Evolutionary conservation across 2,888 invertebrate species (phyloP), one percentile per base, ranked within the genome.

Genomic region (Rhorus exstirpatorius): DNA sequence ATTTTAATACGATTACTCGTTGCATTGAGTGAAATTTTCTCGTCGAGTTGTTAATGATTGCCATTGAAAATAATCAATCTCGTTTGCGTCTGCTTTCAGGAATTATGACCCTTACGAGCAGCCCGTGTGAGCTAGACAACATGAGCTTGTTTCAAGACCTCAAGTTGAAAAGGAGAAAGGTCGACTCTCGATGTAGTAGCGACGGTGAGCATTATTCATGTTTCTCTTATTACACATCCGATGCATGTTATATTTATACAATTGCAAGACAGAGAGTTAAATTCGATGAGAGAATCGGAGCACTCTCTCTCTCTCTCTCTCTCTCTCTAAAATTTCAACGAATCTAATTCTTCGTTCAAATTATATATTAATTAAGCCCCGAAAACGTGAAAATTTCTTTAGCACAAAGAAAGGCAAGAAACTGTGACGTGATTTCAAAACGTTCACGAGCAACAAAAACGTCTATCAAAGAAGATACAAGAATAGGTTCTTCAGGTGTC

Each of bases 141-240:
- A 98, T 98, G 98, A 98, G 98, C 97, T 97, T 98, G 95, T 98
- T 98, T 96, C 98, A 98, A 96, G 98, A 98, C 95, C 96, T 98
- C 95, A 98, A 98, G 95, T 95, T 98, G 94, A 98, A 98, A 96
- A 96, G 98, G 95, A 97, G 98, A 95, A 98, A 98, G 96, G 97
- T 98, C 94, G 98, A 98, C 95, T 98, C 98, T 94, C 96, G 98
- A 95, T 97, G 98, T 95, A 97, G 97, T 94, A 97, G 97, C 94
- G 98, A 98, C 96, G 98, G 98, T 96, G 93, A 96, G 96, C 94
- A 86, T 65, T 41, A 58, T 24, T 72, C 21, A 35, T 41, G 35
- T 38, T n/a, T 46, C 53, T 35, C 17, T 17, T 24, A 3, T 41
- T 3, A 24, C 14, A 55, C 14, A 0, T 17, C n/a, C 38, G 12